These are phyloP conservation scores for Lepus timidus DNA, from an alignment of 2,113 vertebrate genomes.

Conservation along the genomic window DNA sequence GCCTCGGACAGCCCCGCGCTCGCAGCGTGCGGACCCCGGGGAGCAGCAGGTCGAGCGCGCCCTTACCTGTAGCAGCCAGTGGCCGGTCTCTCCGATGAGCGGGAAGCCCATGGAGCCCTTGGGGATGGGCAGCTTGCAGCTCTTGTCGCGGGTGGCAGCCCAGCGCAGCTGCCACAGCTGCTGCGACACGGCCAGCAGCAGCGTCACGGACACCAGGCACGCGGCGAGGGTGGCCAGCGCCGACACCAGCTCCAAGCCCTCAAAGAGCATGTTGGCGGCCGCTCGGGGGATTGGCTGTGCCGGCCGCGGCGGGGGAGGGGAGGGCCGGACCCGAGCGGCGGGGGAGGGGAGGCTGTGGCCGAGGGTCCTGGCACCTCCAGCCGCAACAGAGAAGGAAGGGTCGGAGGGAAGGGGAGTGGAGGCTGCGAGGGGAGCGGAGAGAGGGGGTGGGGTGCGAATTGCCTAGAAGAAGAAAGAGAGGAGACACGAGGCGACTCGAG, in stretches of 20 bases:
- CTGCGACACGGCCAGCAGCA: constrained; percentile 96
- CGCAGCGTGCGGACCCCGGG: constrained; percentile 50
- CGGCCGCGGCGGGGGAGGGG: constrained; percentile 82
- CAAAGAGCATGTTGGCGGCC: constrained; percentile 93
- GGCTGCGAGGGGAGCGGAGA: constrained; percentile 64
- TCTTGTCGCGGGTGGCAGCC: constrained; percentile 97
- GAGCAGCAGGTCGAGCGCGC: constrained; percentile 59
- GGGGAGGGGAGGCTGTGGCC: constrained; percentile 77
- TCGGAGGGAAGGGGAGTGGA: constrained; percentile 67
- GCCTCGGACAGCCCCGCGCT: background rate
- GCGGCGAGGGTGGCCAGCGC: constrained; percentile 96
- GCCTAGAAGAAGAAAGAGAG: constrained; percentile 72
- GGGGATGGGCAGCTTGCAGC: constrained; percentile 97
- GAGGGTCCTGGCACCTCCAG: constrained; percentile 72
- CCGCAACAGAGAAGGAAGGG: constrained; percentile 60
- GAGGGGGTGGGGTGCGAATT: constrained; percentile 28
- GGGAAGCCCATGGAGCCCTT: constrained; percentile 99
- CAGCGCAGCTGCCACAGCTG: constrained; percentile 98
- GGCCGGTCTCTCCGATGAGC: constrained; percentile 98
- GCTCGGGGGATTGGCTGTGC: constrained; percentile 82
- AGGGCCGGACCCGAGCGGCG: constrained; percentile 68
- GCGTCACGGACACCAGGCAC: constrained; percentile 95
- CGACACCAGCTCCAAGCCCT: constrained; percentile 96
- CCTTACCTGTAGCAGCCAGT: constrained; percentile 99
- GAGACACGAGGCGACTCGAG: constrained; percentile 71